phyloP scores from a whole-genome alignment of 2,797 vertebrate species.

The Psittacula echo region DNA sequence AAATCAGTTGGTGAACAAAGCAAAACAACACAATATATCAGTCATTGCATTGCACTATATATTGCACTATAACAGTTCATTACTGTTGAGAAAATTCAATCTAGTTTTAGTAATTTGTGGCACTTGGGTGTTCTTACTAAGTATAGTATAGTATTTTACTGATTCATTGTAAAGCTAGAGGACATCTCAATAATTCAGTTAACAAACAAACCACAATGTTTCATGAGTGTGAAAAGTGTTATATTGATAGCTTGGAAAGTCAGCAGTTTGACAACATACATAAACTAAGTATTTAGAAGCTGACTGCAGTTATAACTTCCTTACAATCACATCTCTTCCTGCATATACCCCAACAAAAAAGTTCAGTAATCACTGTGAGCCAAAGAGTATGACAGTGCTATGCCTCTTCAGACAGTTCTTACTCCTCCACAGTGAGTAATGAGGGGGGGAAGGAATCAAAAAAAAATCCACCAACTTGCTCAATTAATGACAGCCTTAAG shows the following conservation, averaged over 20 bases:
- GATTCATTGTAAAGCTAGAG: not conserved
- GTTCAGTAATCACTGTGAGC: not conserved
- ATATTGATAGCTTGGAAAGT: not conserved
- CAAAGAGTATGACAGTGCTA: not conserved
- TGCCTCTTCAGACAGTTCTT: not conserved
- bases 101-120: conserved; percentile 18
- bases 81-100: not conserved
- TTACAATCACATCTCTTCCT: not conserved
- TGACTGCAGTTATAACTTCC: not conserved
- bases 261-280: not conserved
- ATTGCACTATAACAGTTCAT: not conserved
- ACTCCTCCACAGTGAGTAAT: not conserved
- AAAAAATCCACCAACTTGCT: not conserved
- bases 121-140: not conserved
- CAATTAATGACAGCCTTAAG: not conserved
- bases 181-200: not conserved
- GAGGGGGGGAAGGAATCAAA: too few species aligned
- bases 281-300: not conserved
- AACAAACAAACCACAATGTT: not conserved
- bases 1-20: not conserved
- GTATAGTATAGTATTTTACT: not conserved
- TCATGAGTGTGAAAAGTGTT: not conserved
- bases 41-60: not conserved
- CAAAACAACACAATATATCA: not conserved
- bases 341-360: not conserved